A percentile compares a stretch with the other conserved stretches of the same genome.
Conservation (phyloP, 92 coral and sea anemone species). For the Bergia sp. region DNA sequence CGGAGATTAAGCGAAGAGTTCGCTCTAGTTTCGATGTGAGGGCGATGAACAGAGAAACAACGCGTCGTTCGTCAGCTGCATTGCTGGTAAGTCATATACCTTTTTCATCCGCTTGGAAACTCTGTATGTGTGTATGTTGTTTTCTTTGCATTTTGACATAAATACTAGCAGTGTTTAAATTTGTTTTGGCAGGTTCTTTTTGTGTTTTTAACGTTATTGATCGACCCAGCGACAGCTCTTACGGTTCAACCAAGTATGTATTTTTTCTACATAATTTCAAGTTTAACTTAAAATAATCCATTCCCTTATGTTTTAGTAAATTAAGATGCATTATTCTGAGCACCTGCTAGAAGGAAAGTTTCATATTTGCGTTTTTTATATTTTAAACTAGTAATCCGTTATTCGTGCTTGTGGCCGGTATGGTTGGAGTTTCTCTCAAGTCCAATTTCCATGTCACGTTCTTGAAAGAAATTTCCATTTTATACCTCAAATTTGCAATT, state of each 20-base stretch:
- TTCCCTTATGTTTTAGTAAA: conserved; percentile 28
- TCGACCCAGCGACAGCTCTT: neutral
- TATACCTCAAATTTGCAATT: conserved; percentile 8
- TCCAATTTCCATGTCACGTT: neutral
- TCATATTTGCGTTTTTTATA: neutral
- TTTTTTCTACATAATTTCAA: conserved; percentile 18
- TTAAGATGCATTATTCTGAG: neutral
- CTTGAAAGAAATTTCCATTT: neutral
- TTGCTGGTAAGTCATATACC: conserved; percentile 26
- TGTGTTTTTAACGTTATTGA: conserved; percentile 12
- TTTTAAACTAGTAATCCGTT: neutral
- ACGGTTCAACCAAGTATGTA: conserved; percentile 13
- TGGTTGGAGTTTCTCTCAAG: neutral
- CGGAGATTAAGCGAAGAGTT: conserved; percentile 16
- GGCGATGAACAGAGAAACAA: conserved; percentile 11
- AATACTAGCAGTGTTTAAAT: neutral
- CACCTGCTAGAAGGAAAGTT: conserved; percentile 8
- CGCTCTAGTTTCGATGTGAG: conserved; percentile 29
- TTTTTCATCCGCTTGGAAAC: neutral
- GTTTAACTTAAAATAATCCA: conserved; percentile 38
- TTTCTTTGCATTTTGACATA: neutral
- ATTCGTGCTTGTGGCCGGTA: neutral
- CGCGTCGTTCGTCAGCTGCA: neutral
- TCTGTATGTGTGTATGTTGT: neutral
- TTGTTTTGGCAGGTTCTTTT: conserved; percentile 32